These are phyloP conservation scores for Pharmacophagus antenor DNA, from an alignment of 2,888 invertebrate species.

Conservation along the genomic window DNA sequence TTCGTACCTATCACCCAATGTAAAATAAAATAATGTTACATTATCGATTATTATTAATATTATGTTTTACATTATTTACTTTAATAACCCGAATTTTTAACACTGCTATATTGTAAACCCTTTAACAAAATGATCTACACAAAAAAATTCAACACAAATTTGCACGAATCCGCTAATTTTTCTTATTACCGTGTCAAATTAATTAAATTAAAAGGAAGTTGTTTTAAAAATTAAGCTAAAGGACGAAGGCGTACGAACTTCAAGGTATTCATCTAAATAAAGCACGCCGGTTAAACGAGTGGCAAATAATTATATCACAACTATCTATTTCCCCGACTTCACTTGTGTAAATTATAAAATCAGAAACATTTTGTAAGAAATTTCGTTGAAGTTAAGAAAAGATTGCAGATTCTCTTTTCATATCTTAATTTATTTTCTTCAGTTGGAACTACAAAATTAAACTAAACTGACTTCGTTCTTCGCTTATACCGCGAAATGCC, in stretches of 20 bases:
- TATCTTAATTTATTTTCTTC: no score
- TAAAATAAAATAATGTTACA: no score
- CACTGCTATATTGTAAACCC: neutral
- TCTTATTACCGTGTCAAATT: slow-evolving; percentile 2
- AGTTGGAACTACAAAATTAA: no score
- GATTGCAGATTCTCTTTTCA: no score
- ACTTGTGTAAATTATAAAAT: neutral
- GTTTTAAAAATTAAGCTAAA: slow-evolving; percentile 28
- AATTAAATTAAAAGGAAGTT: slow-evolving; percentile 21
- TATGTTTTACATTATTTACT: no score
- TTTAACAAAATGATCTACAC: neutral
- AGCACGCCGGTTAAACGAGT: slow-evolving; percentile 47
- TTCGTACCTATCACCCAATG: no score
- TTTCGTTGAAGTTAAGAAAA: no score
- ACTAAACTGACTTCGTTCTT: no score
- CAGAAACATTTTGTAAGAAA: no score
- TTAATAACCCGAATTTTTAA: no score
- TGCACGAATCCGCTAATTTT: neutral
- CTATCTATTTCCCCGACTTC: neutral
- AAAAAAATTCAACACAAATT: neutral
- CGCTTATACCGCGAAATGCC: no score
- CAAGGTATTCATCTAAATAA: slow-evolving; percentile 39
- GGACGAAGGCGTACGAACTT: slow-evolving; percentile 37
- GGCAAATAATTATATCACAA: slow-evolving; percentile 38
- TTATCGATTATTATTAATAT: no score